phyloP scores from a whole-genome alignment of 2,888 invertebrate genomes.

The Campopleginae sp. region DNA sequence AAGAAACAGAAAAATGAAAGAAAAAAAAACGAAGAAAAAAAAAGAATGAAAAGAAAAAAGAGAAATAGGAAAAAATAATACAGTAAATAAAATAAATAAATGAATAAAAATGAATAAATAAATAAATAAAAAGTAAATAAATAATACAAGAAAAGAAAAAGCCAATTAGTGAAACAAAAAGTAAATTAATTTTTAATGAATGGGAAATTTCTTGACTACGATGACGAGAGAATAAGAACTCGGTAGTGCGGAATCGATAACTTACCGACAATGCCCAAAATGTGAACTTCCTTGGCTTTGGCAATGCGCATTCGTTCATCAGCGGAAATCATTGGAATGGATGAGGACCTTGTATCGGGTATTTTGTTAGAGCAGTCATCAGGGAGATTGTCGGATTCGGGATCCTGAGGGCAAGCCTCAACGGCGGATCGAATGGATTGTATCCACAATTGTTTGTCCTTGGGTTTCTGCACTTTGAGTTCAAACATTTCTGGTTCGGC shows the following conservation, averaged over 20 bases:
- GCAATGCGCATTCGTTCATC: constrained; percentile 92
- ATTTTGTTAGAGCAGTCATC: constrained; percentile 76
- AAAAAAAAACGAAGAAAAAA: too few species aligned
- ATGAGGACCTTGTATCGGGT: constrained; percentile 78
- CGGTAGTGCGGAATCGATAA: constrained; percentile 57
- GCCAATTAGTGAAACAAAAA: too few species aligned
- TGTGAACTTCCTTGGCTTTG: constrained; percentile 91
- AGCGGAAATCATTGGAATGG: constrained; percentile 84
- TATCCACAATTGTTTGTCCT: constrained; percentile 96
- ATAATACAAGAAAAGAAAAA: too few species aligned
- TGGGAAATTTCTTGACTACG: neutral
- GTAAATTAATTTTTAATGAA: neutral
- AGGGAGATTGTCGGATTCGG: constrained; percentile 87
- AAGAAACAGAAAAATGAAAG: too few species aligned
- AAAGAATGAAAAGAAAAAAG: too few species aligned
- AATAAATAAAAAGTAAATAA: too few species aligned
- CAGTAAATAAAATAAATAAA: too few species aligned
- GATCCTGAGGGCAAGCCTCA: constrained; percentile 93
- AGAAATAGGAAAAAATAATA: too few species aligned
- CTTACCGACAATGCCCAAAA: constrained; percentile 92
- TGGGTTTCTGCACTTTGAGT: constrained; percentile 93
- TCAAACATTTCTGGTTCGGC: constrained; percentile 98
- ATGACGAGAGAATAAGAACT: neutral
- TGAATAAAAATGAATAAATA: too few species aligned
- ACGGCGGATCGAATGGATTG: constrained; percentile 94